Evolutionary conservation across 2,888 invertebrate genomes (phyloP), one percentile per base, ranked within the genome.

Genomic region (Cosmia pyralina): DNA sequence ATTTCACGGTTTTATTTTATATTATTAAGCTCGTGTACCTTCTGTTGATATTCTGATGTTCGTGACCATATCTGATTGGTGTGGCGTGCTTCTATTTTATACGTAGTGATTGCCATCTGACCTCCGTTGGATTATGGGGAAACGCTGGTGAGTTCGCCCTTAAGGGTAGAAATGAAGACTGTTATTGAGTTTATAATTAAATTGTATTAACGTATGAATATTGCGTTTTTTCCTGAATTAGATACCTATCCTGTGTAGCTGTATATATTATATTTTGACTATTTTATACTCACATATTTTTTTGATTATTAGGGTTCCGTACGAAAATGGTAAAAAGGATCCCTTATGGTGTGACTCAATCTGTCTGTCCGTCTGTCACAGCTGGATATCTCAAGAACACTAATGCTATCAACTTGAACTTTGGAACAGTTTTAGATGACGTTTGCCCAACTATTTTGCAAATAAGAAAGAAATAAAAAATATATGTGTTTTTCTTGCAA

Each of bases 41-140:
- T 28, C 64, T 53, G 76, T 68, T 68, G 67, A 76, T 65, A 60
- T 71, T 78, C 48, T 13, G 78, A 67, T 64, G 79, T 80, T 80
- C 83, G 79, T 83, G 80, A 80, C 80, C 72, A 66, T 79, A 83
- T 80, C 80, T 69, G 83, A 80, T 83, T 66, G 73, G 68, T 78
- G 52, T 79, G 83, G 83, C 79, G 79, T 80, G 83, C 69, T 83
- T 69, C 68, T 66, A 57, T 64, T 83, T 83, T 80, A 80, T 79
- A 62, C 65, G n/a, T 13, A 79, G 44, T 80, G 80, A 80, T 80
- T 79, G 62, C 60, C 79, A 83, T 80, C 80, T 80, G 72, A 69
- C 83, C 83, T 83, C 59, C 46, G 50, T 28, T 22, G 55, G 50
- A 55, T 82, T 79, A 68, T 68, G 64, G 55, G 65, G 72, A 60